A percentile compares a stretch with the other conserved stretches of the same genome.
Conservation (phyloP, 2,113 vertebrate species). For the Coreoperca whiteheadi region DNA sequence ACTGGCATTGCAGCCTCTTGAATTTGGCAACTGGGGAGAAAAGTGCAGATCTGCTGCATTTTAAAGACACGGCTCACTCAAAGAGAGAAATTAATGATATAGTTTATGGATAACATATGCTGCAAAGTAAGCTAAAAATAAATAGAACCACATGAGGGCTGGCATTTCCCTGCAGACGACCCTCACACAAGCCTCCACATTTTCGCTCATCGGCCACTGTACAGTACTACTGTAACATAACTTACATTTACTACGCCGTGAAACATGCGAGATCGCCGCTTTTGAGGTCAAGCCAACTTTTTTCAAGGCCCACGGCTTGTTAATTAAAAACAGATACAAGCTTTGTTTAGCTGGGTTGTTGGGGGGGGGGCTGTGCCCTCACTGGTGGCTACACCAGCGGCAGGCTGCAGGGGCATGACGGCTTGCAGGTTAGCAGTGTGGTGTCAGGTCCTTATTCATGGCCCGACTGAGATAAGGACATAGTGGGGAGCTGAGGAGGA, state of each 20-base stretch:
- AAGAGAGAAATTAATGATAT: slow-evolving; percentile 59
- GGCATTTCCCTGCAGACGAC: slow-evolving; percentile 53
- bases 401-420: slow-evolving; percentile 69
- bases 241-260: slow-evolving; percentile 28
- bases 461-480: slow-evolving; percentile 72
- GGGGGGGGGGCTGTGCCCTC: slow-evolving; percentile 29
- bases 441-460: slow-evolving; percentile 84
- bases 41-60: slow-evolving; percentile 48
- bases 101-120: slow-evolving; percentile 75
- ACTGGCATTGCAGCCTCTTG: slow-evolving; percentile 37
- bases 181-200: slow-evolving; percentile 37
- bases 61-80: slow-evolving; percentile 63
- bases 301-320: slow-evolving; percentile 37
- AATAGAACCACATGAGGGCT: slow-evolving; percentile 70
- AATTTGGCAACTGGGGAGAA: slow-evolving; percentile 52
- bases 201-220: slow-evolving; percentile 34
- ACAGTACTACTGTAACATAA: slow-evolving; percentile 24
- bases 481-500: slow-evolving; percentile 21
- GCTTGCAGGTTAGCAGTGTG: slow-evolving; percentile 84
- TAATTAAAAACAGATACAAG: slow-evolving; percentile 64
- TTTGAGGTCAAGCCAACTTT: slow-evolving; percentile 47
- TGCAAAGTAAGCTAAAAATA: slow-evolving; percentile 76
- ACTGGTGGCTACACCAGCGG: slow-evolving; percentile 61
- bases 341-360: slow-evolving; percentile 49
- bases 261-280: slow-evolving; percentile 3